Base-by-base conservation (phyloP, 1,140 invertebrate genomes). In the Gonatopus flavifemur region DNA sequence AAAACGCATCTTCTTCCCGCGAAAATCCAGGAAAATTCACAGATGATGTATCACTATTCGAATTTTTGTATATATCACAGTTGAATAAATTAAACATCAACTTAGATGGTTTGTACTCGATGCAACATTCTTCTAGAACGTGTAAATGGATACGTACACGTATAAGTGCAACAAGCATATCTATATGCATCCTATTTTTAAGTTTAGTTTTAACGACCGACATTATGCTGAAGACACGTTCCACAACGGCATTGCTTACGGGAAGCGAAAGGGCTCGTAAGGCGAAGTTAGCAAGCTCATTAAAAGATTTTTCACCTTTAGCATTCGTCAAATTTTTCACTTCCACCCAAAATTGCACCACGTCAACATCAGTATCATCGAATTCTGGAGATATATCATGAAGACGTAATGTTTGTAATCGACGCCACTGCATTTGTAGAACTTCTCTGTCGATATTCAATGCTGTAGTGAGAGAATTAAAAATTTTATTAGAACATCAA, bases 151-250 rank as follows among this genome's bases (percentile, higher is more conserved):
- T 42, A 20, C 33, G 38, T 15, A 55, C 46, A 15, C 52, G 24
- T 1, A 55, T 38, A 2, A 50, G n/a, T 3, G 52, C 19, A n/a
- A 44, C 36, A 12, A 54, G 45, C 52, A 54, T 53, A 20, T 37
- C 31, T 13, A 54, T 38, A 20, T 40, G 42, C 44, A 54, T 54
- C 2, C 45, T 37, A 37, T 49, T 54, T 13, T 40, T 1, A 4
- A 47, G 15, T 47, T 54, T 55, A 8, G 41, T 45, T 50, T 55
- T 33, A 1, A 49, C 16, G 3, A 24, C 19, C 15, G 22, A n/a
- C 41, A 55, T 50, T 1, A 55, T 28, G 24, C 46, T 44, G 31
- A 55, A 55, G 31, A 55, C 53, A 2, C 53, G 24, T 24, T 55
- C 53, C 0, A 55, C 53, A 8, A 49, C 53, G 2, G 53, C 53